A percentile compares a stretch with the other conserved stretches of the same genome.
These are phyloP conservation scores for Parapsyche elsis DNA, from an alignment of 1,140 invertebrate species.

Conservation along the genomic window DNA sequence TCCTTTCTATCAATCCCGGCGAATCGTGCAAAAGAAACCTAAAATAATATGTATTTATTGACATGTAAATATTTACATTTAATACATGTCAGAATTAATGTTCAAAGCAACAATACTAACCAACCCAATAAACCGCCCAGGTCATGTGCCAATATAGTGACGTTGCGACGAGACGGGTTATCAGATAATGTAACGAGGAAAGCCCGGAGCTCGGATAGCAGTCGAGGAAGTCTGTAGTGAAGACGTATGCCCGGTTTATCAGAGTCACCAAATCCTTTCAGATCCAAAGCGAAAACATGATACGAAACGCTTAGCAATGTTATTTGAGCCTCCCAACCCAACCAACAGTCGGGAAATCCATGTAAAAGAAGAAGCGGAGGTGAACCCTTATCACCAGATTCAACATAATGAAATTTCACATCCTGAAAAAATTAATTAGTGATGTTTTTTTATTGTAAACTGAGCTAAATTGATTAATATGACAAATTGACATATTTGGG, in stretches of 20 bases:
- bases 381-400: slow-evolving; percentile 69
- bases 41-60: slow-evolving; percentile 1
- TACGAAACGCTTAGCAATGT: slow-evolving; percentile 35
- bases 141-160: slow-evolving; percentile 82
- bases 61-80: not conserved
- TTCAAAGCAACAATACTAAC: slow-evolving; percentile 60
- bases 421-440: slow-evolving; percentile 66
- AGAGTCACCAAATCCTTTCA: slow-evolving; percentile 85
- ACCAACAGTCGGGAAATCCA: slow-evolving; percentile 84
- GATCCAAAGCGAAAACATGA: slow-evolving; percentile 81
- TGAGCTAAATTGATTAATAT: not conserved
- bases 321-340: slow-evolving; percentile 77
- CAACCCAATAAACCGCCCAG: slow-evolving; percentile 82
- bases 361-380: slow-evolving; percentile 77
- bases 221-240: slow-evolving; percentile 74
- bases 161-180: slow-evolving; percentile 59
- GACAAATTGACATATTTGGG: too few relatives aligned
- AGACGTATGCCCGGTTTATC: slow-evolving; percentile 77
- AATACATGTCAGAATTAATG: not conserved
- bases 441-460: not conserved
- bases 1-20: slow-evolving; percentile 77
- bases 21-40: slow-evolving; percentile 70
- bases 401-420: slow-evolving; percentile 82
- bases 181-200: slow-evolving; percentile 13
- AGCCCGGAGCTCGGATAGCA: slow-evolving; percentile 74